A percentile compares a stretch with the other conserved stretches of the same genome.
Evolutionary conservation across 2,888 invertebrate species (phyloP).

Genomic region (Melipona beecheii): DNA sequence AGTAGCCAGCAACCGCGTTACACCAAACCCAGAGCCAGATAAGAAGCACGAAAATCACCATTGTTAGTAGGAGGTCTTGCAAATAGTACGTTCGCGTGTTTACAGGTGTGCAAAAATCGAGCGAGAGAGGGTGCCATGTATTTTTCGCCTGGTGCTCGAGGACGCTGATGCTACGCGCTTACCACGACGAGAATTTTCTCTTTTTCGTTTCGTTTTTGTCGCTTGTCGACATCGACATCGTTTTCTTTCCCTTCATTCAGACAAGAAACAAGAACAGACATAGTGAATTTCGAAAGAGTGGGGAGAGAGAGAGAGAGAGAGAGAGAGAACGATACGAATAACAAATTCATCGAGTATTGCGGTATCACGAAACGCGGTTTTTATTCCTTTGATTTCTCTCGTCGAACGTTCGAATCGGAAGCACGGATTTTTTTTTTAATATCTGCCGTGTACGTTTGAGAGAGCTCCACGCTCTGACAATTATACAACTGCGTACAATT

Average conservation of each 20-base stretch:
- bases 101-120: slow-evolving; percentile 65
- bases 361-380: background rate
- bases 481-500: background rate
- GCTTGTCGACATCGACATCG: background rate
- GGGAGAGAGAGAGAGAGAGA: too few relatives aligned
- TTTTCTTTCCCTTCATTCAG: background rate
- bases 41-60: slow-evolving; percentile 78
- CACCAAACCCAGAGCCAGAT: slow-evolving; percentile 82
- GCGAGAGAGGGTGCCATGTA: slow-evolving; percentile 55
- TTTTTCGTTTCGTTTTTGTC: background rate
- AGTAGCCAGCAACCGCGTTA: slow-evolving; percentile 84
- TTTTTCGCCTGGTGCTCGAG: background rate
- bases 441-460: slow-evolving; percentile 1
- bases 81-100: slow-evolving; percentile 72
- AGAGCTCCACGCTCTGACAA: slow-evolving; percentile 7
- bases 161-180: slow-evolving; percentile 13
- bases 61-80: slow-evolving; percentile 78
- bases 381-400: background rate
- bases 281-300: background rate
- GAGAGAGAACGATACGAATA: background rate
- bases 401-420: background rate
- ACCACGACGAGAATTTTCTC: slow-evolving; percentile 22
- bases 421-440: slow-evolving; percentile 9
- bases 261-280: background rate
- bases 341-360: background rate